These are phyloP conservation scores for Leptinotarsa juncta DNA, from an alignment of 2,888 invertebrate species.

Conservation along the genomic window DNA sequence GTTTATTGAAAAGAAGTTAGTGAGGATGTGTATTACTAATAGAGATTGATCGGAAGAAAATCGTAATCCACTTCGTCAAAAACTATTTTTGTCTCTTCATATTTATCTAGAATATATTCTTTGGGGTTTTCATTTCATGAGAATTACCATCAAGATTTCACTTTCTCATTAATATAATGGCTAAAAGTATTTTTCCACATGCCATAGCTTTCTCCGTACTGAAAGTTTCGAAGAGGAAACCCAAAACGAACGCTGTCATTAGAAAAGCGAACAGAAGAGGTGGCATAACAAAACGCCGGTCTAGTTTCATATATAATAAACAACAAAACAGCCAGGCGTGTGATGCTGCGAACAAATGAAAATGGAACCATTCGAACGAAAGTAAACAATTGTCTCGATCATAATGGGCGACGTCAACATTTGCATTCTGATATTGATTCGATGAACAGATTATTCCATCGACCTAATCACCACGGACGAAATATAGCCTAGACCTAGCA, in stretches of 20 bases:
- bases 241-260: background rate
- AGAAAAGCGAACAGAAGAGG: background rate
- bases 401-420: constrained; percentile 7
- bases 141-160: too few relatives aligned
- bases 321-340: constrained; percentile 12
- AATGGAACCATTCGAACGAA: constrained; percentile 4
- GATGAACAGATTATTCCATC: background rate
- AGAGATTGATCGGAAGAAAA: too few relatives aligned
- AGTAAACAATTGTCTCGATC: constrained; percentile 7
- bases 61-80: too few relatives aligned
- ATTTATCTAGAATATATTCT: too few relatives aligned
- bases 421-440: constrained; percentile 3
- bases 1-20: too few relatives aligned
- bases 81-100: too few relatives aligned
- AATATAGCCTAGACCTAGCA: background rate
- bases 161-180: too few relatives aligned
- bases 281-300: constrained; percentile 9
- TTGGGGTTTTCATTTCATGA: too few relatives aligned
- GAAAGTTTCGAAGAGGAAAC: constrained; percentile 6
- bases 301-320: constrained; percentile 4
- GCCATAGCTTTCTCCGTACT: background rate
- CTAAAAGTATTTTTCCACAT: too few relatives aligned
- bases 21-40: too few relatives aligned
- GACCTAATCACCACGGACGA: background rate
- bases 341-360: constrained; percentile 8